Evolutionary conservation across 2,888 invertebrate species (phyloP), one percentile per base, ranked within the genome.

Genomic region (Drosophila phalerata): DNA sequence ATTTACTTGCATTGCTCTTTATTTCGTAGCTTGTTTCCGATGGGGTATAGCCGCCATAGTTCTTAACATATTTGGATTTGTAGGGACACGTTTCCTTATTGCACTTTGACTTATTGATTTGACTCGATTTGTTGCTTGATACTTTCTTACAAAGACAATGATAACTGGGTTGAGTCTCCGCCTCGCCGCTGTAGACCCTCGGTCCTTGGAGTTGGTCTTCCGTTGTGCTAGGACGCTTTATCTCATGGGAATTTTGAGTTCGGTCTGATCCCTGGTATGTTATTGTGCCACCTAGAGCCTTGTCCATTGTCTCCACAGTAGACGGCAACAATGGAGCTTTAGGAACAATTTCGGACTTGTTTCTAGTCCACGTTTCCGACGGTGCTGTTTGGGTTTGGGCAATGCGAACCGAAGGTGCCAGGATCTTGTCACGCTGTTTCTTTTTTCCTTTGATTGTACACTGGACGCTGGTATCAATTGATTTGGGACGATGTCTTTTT

Each of bases 1-100:
- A 17, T 9, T 45, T 5, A 32, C 2, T 6, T 5, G 15, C 9
- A 5, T 9, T 22, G 22, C 2, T 5, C 10, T 11, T 19, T 2
- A 6, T 2, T 8, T 38, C 63, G 10, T 22, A 25, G 11, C 69
- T 79, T 17, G 47, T 19, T 5, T 64, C 69, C 0, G 82, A 81
- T 13, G 69, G 37, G 3, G 66, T 52, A 19, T 77, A 81, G 1
- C 73, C 81, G 0, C 65, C 73, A 58, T 77, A 61, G 10, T 69
- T 68, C 5, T 5, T 22, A 3, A 8, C 1, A 1, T 38, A 22
- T 2, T 10, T 37, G 5, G 22, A 25, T 30, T 25, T 51, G 22
- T 28, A n/a, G 1, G 40, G 13, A 28, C 52, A 38, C 13, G 52
- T 25, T 5, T 37, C 25, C 1, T 34, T 37, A 3, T 10, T 25